Evolutionary conservation across 2,888 invertebrate species (phyloP).

Genomic region (Clepsis dumicolana): DNA sequence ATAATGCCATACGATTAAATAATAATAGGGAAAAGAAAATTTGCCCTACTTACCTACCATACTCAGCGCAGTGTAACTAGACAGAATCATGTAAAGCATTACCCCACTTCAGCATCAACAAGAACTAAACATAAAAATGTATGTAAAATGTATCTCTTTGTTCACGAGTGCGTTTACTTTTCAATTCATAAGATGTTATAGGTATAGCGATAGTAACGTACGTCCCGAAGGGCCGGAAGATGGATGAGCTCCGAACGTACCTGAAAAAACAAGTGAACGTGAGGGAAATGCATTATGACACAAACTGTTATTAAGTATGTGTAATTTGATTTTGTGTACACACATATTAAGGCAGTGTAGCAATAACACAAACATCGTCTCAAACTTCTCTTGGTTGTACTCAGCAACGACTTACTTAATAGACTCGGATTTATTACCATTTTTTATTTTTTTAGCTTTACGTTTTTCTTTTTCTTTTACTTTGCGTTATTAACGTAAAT

Average conservation of each 20-base stretch:
- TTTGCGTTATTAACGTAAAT: too few relatives aligned
- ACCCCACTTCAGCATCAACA: too few relatives aligned
- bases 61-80: too few relatives aligned
- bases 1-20: too few relatives aligned
- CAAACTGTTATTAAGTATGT: slow-evolving; percentile 31
- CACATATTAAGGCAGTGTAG: too few relatives aligned
- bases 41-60: too few relatives aligned
- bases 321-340: slow-evolving; percentile 14
- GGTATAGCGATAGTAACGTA: slow-evolving; percentile 19
- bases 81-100: too few relatives aligned
- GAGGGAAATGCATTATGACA: slow-evolving; percentile 39
- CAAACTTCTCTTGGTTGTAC: background rate
- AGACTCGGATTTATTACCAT: too few relatives aligned
- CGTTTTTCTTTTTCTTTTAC: too few relatives aligned
- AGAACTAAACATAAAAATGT: too few relatives aligned
- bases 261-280: slow-evolving; percentile 41
- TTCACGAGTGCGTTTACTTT: background rate
- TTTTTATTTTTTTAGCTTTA: too few relatives aligned
- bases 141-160: background rate
- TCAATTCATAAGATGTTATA: background rate
- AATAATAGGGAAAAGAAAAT: too few relatives aligned
- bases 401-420: background rate
- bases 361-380: background rate
- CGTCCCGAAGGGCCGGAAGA: slow-evolving; percentile 33
- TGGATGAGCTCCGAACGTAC: slow-evolving; percentile 39